Evolutionary conservation across 2,888 invertebrate genomes (phyloP), one percentile per base, ranked within the genome.

Genomic region (Hecatera dysodea): DNA sequence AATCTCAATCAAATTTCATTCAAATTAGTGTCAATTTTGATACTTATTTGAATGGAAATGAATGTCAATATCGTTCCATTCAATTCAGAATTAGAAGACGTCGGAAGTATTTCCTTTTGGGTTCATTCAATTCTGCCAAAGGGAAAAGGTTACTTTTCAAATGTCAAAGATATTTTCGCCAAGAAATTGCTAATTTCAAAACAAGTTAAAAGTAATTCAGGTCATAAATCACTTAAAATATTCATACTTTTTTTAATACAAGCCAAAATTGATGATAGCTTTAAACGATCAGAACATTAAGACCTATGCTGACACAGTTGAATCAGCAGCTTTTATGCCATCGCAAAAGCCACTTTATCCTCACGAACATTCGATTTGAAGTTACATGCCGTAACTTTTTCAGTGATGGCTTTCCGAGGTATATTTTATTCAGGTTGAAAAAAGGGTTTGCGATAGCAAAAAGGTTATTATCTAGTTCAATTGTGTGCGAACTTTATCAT

Each of bases 241-340:
- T 71, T 48, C 39, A 61, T 29, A 52, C n/a, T 17, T n/a, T 24
- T n/a, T 76, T 75, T 79, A 66, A 63, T 53, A 46, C 36, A 52
- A 44, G 52, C 12, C 39, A 1, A 55, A 77, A 72, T 72, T 46
- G 60, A 48, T 24, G 72, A 61, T 67, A 65, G 27, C 64, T 66
- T 69, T 70, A 74, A 75, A 67, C 78, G 75, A 78, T 80, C 62
- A 15, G 46, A 27, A 36, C 67, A 85, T 83, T 80, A 83, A 79
- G 71, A 76, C 64, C 53, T 68, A 50, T 17, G 68, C 68, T 79
- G 71, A 76, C 85, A 62, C 11, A 15, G 62, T 70, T 80, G 72
- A 85, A 48, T 80, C 71, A 68, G 80, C 85, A 61, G 63, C 36
- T 66, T 61, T 68, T 22, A 50, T 46, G 52, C 29, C 57, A 70